Base-by-base conservation (phyloP, 2,888 invertebrate species). In the Empis stercorea region DNA sequence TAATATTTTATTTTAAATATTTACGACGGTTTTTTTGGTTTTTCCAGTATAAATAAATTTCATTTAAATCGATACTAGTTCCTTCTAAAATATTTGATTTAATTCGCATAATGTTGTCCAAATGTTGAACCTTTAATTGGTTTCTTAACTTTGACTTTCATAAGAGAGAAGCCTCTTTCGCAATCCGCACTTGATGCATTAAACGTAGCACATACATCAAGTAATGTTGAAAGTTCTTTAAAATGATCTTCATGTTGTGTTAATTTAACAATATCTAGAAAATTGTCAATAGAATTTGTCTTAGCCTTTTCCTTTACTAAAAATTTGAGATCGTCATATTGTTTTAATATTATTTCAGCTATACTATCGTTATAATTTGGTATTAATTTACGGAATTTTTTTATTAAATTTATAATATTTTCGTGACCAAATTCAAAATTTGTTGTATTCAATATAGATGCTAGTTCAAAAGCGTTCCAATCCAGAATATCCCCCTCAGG, bases 131-230 rank as follows among this genome's bases (percentile, higher is more conserved):
- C 17, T 45, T 16, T 38, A 38, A 30, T 45, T 17, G 20, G 16
- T 38, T 45, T 39, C 45, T 13, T 38, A 37, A 45, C 30, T 39
- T 30, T 38, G 45, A 39, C 38, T 45, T 45, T 45, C 45, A 38
- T 39, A 11, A 39, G 23, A 27, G 37, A 27, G 23, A 44, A 44
- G 3, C 44, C 44, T 20, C 44, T 20, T 27, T 44, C 38, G 10
- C 37, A 44, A 38, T 44, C 30, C 36, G 44, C 37, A 44, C 44
- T 44, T n/a, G 38, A 44, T 38, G 44, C 38, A 20, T 44, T 36
- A 45, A 45, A 45, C 16, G 38, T 38, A 38, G 30, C 45, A 45
- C 45, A 45, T 5, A 44, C 27, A 44, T 44, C 27, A 23, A 44
- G 23, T 1, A 44, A 23, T 13, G 36, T 15, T 44, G 42, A 38